These are phyloP conservation scores for Palythoa grandis DNA, from an alignment of 92 coral and sea anemone species.

Conservation along the genomic window DNA sequence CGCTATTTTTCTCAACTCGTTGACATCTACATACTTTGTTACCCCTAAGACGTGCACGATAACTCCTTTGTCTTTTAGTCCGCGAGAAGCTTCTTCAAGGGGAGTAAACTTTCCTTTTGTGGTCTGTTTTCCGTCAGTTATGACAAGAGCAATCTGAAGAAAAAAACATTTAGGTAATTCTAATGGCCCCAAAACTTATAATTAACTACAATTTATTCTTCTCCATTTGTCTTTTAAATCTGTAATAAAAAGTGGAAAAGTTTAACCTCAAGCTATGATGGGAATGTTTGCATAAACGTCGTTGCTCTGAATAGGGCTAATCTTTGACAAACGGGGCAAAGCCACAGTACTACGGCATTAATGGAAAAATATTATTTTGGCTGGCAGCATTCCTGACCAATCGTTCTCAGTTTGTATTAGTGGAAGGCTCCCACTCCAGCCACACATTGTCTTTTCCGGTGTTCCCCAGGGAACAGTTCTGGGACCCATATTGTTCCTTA, in stretches of 20 bases:
- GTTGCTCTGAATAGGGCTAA: too few species aligned
- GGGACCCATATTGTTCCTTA: too few species aligned
- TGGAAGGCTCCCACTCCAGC: constrained; percentile 9
- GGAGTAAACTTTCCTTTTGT: neutral
- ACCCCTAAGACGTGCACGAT: neutral
- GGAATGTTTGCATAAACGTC: too few species aligned
- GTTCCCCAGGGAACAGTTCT: too few species aligned
- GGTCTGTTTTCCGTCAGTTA: neutral
- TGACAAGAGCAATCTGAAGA: neutral
- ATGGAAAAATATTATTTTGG: neutral
- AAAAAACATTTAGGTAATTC: neutral
- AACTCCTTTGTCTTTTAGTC: neutral
- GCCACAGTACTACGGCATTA: constrained; percentile 1
- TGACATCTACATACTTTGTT: neutral
- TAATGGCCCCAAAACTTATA: neutral
- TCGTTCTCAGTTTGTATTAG: neutral
- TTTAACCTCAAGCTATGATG: too few species aligned
- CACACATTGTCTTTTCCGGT: neutral
- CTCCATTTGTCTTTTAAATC: too few species aligned
- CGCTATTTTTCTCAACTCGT: neutral
- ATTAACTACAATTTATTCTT: too few species aligned
- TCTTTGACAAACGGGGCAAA: too few species aligned
- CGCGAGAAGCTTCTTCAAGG: neutral
- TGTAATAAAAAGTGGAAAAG: too few species aligned
- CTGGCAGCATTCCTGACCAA: neutral